phyloP scores from a whole-genome alignment of 2,888 invertebrate genomes.

The Allolobophora icterica region DNA sequence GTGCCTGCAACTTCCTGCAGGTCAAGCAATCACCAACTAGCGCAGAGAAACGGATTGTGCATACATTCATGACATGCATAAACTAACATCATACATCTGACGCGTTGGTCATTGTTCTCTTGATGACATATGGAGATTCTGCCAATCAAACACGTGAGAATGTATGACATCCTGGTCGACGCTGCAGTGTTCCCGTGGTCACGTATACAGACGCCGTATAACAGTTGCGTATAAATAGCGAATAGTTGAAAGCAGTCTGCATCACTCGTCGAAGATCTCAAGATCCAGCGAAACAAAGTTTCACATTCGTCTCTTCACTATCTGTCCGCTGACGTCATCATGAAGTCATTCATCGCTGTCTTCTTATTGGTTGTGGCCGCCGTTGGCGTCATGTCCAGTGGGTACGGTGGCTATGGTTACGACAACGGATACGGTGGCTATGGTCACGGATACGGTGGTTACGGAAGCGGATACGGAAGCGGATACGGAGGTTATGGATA shows the following conservation, averaged over 20 bases:
- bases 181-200: background rate
- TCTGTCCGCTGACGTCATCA: background rate
- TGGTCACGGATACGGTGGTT: background rate
- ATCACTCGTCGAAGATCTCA: conserved; percentile 1
- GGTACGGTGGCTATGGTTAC: background rate
- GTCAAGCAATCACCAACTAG: background rate
- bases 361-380: conserved; percentile 17
- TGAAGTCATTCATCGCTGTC: conserved; percentile 3
- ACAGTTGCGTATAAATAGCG: background rate
- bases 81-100: background rate
- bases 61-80: background rate
- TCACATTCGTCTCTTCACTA: background rate
- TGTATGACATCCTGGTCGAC: background rate
- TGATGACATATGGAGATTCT: background rate
- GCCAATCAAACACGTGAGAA: background rate
- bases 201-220: conserved; percentile 17
- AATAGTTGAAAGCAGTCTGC: conserved; percentile 2
- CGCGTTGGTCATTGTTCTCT: background rate
- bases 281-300: background rate
- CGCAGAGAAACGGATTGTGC: background rate
- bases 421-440: background rate
- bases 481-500: conserved; percentile 8
- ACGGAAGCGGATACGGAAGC: too few species aligned
- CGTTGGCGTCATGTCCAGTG: background rate
- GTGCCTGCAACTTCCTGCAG: background rate